Evolutionary conservation across 2,113 vertebrate genomes (phyloP).

Genomic region (Aythya baeri): DNA sequence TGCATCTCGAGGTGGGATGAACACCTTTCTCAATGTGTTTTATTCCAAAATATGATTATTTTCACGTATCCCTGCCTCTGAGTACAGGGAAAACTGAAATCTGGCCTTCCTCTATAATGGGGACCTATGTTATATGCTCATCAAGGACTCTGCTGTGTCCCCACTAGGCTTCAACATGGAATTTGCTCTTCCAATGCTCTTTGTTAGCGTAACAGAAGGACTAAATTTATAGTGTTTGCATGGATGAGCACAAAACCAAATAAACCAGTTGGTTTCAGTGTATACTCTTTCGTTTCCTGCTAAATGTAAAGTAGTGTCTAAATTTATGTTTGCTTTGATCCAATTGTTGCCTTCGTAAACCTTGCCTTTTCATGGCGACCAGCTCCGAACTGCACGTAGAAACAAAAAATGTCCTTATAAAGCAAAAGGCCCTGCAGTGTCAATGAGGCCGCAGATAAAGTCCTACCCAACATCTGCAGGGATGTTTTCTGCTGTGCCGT

Average conservation of each 20-base stretch:
- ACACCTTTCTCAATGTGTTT: background rate
- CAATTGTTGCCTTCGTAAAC: background rate
- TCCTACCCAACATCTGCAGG: background rate
- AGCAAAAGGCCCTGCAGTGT: background rate
- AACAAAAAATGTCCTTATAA: conserved; percentile 4
- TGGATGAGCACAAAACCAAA: background rate
- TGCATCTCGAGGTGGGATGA: background rate
- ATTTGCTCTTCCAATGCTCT: background rate
- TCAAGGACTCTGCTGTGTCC: background rate
- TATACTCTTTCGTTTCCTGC: background rate
- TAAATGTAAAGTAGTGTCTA: background rate
- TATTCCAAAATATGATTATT: background rate
- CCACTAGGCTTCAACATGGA: rapidly evolving
- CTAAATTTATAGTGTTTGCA: background rate
- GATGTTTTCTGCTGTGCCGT: background rate
- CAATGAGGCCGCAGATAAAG: background rate
- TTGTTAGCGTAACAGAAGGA: rapidly evolving
- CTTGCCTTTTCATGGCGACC: background rate
- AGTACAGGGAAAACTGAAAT: background rate
- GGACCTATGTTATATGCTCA: background rate
- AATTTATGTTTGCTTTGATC: background rate
- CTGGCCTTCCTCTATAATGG: background rate
- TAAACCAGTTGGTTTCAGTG: background rate
- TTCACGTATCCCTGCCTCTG: background rate
- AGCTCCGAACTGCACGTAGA: background rate